Evolutionary conservation across 2,113 vertebrate genomes (phyloP), one percentile per base, ranked within the genome.

Genomic region (Abramis brama): DNA sequence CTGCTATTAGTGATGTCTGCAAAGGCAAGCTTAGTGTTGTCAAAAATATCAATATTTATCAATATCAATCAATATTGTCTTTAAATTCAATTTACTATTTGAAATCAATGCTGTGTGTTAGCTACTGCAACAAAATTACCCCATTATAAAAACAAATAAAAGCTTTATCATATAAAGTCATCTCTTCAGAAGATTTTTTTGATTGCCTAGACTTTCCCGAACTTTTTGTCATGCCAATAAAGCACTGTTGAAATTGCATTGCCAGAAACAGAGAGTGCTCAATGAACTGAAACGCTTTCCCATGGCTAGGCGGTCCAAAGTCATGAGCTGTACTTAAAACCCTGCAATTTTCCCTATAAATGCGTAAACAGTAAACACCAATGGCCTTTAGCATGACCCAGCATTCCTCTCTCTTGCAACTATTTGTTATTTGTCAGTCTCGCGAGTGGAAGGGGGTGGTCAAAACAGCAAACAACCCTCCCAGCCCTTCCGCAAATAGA

Each of bases 361-460:
- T 52, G 71, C 57, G 15, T 47, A 82, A 71, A 45, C 43, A 59
- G 79, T 64, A 85, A 82, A 71, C 62, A 66, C 73, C 79, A 76
- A 66, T 79, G 74, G 62, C 80, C 36, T 86, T 74, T 73, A 78
- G 73, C 27, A 66, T 74, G 80, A 57, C 76, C 45, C 75, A 83
- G 45, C 62, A 83, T 45, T 74, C 84, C 80, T 57, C 36, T 79
- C 57, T 43, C 5, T 13, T 75, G 64, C 80, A 27, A 74, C 85
- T 66, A 83, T 83, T 79, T 75, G 68, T 74, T 79, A 71, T 82
- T 82, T 82, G 79, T 74, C 80, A 45, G 71, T 82, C 45, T 27
- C n/a, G 52, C 64, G 5, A 70, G 43, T 66, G 55, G 77, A 43
- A 45, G 60, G 43, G 62, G 62, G 80, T 81, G 79, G 19, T 55